Conservation (phyloP, 1,140 invertebrate species). For the Phymastichus coffea region DNA sequence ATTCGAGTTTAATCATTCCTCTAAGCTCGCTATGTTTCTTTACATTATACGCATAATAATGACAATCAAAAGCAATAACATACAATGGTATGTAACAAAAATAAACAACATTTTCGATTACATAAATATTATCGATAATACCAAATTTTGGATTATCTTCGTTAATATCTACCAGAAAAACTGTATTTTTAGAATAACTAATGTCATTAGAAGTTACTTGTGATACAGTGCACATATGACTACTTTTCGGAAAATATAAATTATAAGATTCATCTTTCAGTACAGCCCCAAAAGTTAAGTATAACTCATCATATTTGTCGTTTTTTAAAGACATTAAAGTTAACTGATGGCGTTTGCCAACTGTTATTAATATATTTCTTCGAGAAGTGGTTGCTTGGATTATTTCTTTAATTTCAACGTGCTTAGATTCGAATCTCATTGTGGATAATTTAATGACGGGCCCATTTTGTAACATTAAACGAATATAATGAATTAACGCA, state of each 20-base stretch:
- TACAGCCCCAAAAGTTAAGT: background rate
- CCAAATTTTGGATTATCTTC: too few species aligned
- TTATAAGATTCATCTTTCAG: background rate
- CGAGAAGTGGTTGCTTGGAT: background rate
- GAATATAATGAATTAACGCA: constrained; percentile 7
- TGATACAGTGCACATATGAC: too few species aligned
- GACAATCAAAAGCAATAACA: too few species aligned
- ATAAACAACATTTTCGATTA: too few species aligned
- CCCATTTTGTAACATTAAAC: background rate
- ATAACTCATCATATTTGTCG: background rate
- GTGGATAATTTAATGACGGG: background rate
- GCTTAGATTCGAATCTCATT: constrained; percentile 14
- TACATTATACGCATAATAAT: too few species aligned
- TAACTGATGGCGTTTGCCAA: background rate
- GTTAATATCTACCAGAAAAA: too few species aligned
- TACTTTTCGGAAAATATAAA: background rate
- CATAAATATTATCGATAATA: too few species aligned
- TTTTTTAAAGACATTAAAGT: background rate
- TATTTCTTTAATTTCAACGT: background rate
- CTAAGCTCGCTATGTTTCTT: too few species aligned
- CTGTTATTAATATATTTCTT: background rate
- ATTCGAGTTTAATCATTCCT: too few species aligned
- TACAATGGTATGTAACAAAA: too few species aligned
- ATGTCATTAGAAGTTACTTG: too few species aligned
- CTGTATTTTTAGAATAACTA: too few species aligned